phyloP scores from a whole-genome alignment of 2,113 vertebrate genomes.

The Mystacornis crossleyi region DNA sequence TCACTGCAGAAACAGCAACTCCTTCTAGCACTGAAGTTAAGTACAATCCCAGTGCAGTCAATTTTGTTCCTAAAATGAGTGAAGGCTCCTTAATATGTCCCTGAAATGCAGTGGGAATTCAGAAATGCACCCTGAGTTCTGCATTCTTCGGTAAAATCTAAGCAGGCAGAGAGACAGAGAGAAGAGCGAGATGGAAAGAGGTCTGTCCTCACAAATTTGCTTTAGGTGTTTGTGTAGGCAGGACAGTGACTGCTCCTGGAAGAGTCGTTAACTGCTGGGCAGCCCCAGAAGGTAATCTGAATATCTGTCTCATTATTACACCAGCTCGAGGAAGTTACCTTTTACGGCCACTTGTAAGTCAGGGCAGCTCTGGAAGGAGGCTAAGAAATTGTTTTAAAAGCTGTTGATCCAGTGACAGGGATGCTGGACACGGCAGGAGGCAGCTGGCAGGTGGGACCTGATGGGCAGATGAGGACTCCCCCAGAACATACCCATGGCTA shows the following conservation, averaged over 20 bases:
- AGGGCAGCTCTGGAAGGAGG: background rate
- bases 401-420: background rate
- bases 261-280: background rate
- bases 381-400: background rate
- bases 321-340: fast-evolving
- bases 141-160: background rate
- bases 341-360: background rate
- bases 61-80: background rate
- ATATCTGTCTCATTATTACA: background rate
- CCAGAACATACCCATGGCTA: background rate
- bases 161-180: background rate
- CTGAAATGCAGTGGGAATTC: background rate
- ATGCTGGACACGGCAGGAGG: background rate
- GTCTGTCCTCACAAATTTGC: background rate
- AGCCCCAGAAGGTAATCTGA: background rate
- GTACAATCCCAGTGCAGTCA: background rate
- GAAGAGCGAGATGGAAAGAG: background rate
- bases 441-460: background rate
- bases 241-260: background rate
- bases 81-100: background rate
- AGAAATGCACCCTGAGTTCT: background rate
- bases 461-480: background rate
- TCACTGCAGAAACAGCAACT: background rate
- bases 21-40: background rate
- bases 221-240: background rate